Evolutionary conservation across 2,888 invertebrate genomes (phyloP), one percentile per base, ranked within the genome.

Genomic region (Plebejus melissa): DNA sequence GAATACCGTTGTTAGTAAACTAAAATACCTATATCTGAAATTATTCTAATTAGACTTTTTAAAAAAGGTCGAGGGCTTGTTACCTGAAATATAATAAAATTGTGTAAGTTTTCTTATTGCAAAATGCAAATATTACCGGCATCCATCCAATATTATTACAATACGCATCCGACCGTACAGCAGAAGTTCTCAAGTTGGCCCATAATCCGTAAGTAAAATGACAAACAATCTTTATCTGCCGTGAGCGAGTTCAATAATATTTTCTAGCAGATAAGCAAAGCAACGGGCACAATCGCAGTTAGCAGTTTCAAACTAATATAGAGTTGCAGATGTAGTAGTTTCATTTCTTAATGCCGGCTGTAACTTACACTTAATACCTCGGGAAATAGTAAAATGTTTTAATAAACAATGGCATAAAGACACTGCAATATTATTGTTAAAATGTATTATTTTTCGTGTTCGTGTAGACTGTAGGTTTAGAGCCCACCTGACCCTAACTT

Each of bases 291-390:
- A 78, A 81, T 77, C 80, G 76, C 76, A 78, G 79, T 80, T 80
- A 79, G 79, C 77, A 80, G 80, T 81, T 81, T 80, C 79, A 78
- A 81, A 81, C 79, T 80, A 80, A 79, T 80, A 78, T 78, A 79
- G 80, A 78, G 77, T 54, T 79, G 77, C 79, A 78, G 77, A 79
- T 78, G 77, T 76, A 58, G 32, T 58, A 11, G 60, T 58, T 46
- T 16, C 13, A 71, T 46, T 71, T 72, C 54, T 72, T 54, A 32
- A 32, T 54, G 54, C 72, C n/a, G 28, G 46, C 46, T 71, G 72
- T 72, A 72, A 54, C 50, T 72, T 50, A 54, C 16, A 72, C 50
- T 72, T 54, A 72, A 72, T 54, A 22, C 32, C 65, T 11, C 11
- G 36, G 4, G 32, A 36, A 5, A 65, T 65, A 13, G 13, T 36